Base-by-base conservation (phyloP, 1,140 invertebrate species). In the Pachyrhynchus sulphureomaculatus region DNA sequence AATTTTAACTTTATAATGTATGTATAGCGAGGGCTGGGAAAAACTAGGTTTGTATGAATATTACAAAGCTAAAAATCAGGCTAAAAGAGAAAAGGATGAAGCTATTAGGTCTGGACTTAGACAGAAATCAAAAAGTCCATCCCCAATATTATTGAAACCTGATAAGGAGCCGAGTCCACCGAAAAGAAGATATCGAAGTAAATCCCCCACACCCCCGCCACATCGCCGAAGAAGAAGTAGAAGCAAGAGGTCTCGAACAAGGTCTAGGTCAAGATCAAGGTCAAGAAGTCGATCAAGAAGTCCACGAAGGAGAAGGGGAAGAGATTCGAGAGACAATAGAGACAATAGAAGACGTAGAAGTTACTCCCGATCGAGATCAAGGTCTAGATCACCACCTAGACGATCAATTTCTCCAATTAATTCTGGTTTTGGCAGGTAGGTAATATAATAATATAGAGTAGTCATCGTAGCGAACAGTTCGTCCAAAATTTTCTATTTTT, bases 11-110 rank as follows among this genome's bases (percentile, higher is more conserved):
- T n/a, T n/a, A n/a, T n/a, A n/a, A 4, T 23, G 48, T 41, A 2
- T 5, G 12, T 81, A 59, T 72, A 95, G 92, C 79, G 95, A 98
- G 75, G 96, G 96, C 34, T 98, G 96, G 96, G 96, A 98, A 75
- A 95, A 96, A 77, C 80, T 98, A 70, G 95, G 93, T 57, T 80
- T 99, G 17, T 98, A 97, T 77, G 96, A 98, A 80, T 99, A 96
- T 79, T 98, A 94, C 77, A 95, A 94, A 80, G 92, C 94, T 0
- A 99, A 98, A 79, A 93, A 94, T 78, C 82, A 86, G 41, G 93
- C 94, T 0, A 85, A 88, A 60, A 94, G 93, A 73, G 84, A 89
- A 66, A 96, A 95, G 77, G 92, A 96, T 72, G 89, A 95, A 42
- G 89, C 90, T 41, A 88, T 94, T 45, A 78, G 78, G 9, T 80